These are phyloP conservation scores for Smutsia temminckii DNA, from an alignment of 2,797 vertebrate genomes.

Conservation along the genomic window DNA sequence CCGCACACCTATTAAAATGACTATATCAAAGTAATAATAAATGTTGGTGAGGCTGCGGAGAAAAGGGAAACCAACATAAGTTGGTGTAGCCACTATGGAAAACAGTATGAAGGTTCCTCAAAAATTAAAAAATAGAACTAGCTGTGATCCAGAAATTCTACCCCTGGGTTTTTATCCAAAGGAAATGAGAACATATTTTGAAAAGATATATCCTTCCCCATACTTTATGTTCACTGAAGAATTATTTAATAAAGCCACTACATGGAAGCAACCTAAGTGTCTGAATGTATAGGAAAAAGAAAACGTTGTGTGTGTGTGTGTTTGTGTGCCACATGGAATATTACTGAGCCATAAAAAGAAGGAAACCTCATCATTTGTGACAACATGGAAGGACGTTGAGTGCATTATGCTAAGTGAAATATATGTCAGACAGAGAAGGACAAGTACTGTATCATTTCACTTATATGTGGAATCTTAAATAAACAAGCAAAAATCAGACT, in stretches of 20 bases:
- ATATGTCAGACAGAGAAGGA: neutral
- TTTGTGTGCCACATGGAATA: neutral
- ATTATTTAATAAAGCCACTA: neutral
- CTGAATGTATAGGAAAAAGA: neutral
- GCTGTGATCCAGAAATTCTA: neutral
- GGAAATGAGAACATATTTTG: neutral
- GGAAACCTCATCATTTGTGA: neutral
- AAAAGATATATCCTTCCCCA: neutral
- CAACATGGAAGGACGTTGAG: neutral
- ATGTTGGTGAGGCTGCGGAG: neutral
- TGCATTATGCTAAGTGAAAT: neutral
- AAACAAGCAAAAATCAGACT: neutral
- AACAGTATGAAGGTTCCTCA: neutral
- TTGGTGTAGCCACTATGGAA: neutral
- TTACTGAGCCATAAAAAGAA: neutral
- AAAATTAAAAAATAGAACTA: neutral
- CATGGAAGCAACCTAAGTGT: neutral
- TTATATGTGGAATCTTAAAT: neutral
- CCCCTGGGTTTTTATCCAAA: neutral
- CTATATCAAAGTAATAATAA: neutral
- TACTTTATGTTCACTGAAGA: neutral
- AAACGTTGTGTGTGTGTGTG: neutral
- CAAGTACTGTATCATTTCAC: neutral
- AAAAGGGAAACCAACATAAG: neutral
- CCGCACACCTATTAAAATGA: neutral